Evolutionary conservation across 2,113 vertebrate genomes (phyloP), one percentile per base, ranked within the genome.

Genomic region (Arothron firmamentum): DNA sequence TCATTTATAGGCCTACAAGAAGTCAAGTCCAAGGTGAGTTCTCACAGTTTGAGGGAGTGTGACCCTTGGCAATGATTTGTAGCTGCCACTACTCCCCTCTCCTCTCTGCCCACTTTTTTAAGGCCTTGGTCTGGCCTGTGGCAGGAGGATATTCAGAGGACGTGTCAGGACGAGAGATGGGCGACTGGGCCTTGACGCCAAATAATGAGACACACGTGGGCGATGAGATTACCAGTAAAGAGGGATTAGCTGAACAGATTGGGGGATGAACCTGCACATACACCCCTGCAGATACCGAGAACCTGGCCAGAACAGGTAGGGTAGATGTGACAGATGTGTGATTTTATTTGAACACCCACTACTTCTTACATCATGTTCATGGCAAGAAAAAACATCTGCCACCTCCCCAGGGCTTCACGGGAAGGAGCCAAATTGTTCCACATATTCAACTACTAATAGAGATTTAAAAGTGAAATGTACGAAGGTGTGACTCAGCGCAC

Each of bases 201-300:
- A 90, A 87, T 82, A 87, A 91, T 89, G 87, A 84, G 71, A 88
- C 68, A 80, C 59, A 61, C 75, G 73, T 72, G 31, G 61, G 76
- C 78, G 85, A 89, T 86, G 74, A 82, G 77, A 84, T 87, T 84
- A 80, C 82, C 57, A 47, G 59, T 52, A 75, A 60, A 77, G 75
- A 65, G 74, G 74, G 70, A 81, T 87, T 78, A 84, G 63, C 61
- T 31, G 56, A 57, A 73, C 72, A 31, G 56, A 16, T 15, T 63
- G 58, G 73, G 77, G 62, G 20, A 38, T 1, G 20, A 13, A 23
- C 43, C 43, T 45, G 13, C 6, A 17, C 14, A 14, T 45, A 48
- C 62, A 52, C 56, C 52, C 52, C 59, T n/a, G 28, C 51, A 21
- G 62, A 55, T 41, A 57, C 67, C 25, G 43, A 64, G 34, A 45